Conservation (phyloP, 2,113 vertebrate genomes). For the Propithecus coquereli region DNA sequence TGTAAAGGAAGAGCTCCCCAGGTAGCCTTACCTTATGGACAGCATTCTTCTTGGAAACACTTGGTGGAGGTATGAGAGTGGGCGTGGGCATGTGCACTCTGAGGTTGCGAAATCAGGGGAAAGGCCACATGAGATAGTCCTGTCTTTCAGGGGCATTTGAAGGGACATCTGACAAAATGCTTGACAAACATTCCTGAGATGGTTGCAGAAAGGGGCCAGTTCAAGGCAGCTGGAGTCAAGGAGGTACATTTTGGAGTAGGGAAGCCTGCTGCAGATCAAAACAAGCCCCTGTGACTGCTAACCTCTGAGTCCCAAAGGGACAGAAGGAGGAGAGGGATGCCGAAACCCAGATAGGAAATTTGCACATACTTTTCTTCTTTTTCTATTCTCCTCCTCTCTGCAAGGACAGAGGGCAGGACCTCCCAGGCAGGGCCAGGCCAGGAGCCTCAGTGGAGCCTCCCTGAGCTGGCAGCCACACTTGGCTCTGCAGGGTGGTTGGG, state of each 20-base stretch:
- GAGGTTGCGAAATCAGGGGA: constrained; percentile 29
- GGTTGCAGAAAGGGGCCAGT: background rate
- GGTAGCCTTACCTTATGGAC: background rate
- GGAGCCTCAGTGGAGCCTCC: background rate
- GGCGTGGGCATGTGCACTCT: background rate
- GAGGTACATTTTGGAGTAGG: background rate
- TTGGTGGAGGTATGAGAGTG: constrained; percentile 25
- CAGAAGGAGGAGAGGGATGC: background rate
- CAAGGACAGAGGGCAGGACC: background rate
- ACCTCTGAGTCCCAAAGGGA: background rate
- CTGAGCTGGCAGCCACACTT: background rate
- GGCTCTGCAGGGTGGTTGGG: background rate
- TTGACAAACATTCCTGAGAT: constrained; percentile 19
- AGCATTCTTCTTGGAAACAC: constrained; percentile 45
- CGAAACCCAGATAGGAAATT: background rate
- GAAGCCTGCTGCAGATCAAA: background rate
- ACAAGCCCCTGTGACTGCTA: background rate
- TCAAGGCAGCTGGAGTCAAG: background rate
- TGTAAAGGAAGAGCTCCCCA: background rate
- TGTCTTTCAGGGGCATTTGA: background rate
- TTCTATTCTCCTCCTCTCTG: background rate
- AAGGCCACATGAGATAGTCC: background rate
- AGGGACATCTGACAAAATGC: background rate
- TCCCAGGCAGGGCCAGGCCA: background rate
- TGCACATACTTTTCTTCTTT: background rate